Conservation (phyloP, 2,113 vertebrate species). For the Corvus moneduloides region DNA sequence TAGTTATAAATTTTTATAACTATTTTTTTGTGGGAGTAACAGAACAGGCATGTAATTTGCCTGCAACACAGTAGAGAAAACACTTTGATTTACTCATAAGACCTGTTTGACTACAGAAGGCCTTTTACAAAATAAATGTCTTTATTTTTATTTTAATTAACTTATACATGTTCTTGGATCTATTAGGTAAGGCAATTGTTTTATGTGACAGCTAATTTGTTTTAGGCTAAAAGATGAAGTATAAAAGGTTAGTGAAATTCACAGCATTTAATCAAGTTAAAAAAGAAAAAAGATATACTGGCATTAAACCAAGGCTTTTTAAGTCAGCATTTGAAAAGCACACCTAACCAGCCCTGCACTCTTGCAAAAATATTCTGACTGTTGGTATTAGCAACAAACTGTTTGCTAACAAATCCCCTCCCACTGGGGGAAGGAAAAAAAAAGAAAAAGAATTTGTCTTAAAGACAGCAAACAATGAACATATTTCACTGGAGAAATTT, state of each 20-base stretch:
- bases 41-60: neutral
- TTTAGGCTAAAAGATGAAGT: neutral
- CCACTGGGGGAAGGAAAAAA: neutral
- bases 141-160: conserved; percentile 31
- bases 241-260: neutral
- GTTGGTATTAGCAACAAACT: neutral
- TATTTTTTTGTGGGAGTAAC: neutral
- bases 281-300: neutral
- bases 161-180: neutral
- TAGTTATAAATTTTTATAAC: neutral
- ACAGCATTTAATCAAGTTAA: neutral
- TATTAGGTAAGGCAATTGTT: neutral
- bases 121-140: neutral
- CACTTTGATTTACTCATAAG: neutral
- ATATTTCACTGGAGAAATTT: neutral
- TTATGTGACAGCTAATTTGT: neutral
- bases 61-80: neutral
- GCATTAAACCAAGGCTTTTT: neutral
- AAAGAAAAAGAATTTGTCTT: neutral
- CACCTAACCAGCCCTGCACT: neutral
- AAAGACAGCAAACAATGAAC: neutral
- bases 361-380: neutral
- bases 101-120: neutral
- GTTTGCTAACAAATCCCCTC: conserved; percentile 6
- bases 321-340: neutral